Base-by-base conservation (phyloP, 2,888 invertebrate species). In the Drosophila ochracea region DNA sequence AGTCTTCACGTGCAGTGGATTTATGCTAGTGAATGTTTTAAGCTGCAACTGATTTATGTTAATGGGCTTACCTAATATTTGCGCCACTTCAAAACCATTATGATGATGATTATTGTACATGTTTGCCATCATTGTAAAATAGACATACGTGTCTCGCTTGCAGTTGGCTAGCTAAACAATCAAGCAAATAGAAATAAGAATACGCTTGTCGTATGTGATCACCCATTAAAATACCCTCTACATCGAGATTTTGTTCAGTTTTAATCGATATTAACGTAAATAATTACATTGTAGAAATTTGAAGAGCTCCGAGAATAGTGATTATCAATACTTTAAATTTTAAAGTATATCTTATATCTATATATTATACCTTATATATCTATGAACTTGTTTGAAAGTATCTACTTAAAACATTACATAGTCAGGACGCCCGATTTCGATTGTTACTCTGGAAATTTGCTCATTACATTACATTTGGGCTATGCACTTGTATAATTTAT, bases 101-200 rank as follows among this genome's bases (percentile, higher is more conserved):
- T 77, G 75, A 76, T 81, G 78, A 78, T 84, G 75, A 80, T 88
- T 88, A 85, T 88, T 70, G 76, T 74, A 72, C 88, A 77, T 91
- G 89, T 90, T 89, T 90, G 82, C 74, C 81, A 70, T 64, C 49
- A 72, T 63, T 71, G 84, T 91, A 91, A 84, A 84, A 80, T 75
- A 80, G 71, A 78, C 83, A 80, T 72, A 88, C 91, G 87, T 88
- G 91, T 84, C 61, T 73, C 78, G 77, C 74, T 69, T 78, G 66
- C 72, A 77, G 71, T 77, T 83, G 68, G 28, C 69, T 55, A 75
- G 73, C 60, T 64, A 55, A 68, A 72, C 60, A 76, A 65, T 73
- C 59, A 71, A 64, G 41, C 50, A 70, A 52, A 72, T 65, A 67
- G 59, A 58, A 61, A 33, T 35, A 33, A 35, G 30, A 25, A 13